Evolutionary conservation across 2,888 invertebrate genomes (phyloP), one percentile per base, ranked within the genome.

Genomic region (Stenchaetothrips biformis): DNA sequence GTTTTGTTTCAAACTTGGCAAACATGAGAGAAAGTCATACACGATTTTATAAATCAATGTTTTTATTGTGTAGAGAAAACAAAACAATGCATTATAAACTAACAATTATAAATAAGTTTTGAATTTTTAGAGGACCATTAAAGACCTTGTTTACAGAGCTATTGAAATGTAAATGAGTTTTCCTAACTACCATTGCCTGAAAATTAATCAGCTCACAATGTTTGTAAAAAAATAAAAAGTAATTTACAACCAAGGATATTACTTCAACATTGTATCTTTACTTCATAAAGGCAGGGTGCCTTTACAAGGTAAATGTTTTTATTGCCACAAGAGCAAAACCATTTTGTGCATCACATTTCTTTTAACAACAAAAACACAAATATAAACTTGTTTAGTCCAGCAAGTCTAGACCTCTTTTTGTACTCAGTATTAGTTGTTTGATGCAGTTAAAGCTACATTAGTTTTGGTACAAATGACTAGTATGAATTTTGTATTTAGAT

Each of bases 381-480:
- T 25, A 11, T 11, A 11, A 74, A 25, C 11, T 25, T 7, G 11
- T 74, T 74, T 25, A 74, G 11, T n/a, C 25, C 9, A 25, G 4
- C 7, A 74, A 21, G 21, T 9, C 9, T 21, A 74, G 25, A 21
- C 67, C 11, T 25, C 8, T 21, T 11, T 59, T 59, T 13, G 18
- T 59, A 13, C 6, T 59, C 16, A 59, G 59, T 18, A 18, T 13
- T 59, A 13, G 67, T 25, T 25, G 11, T 7, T n/a, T n/a, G 21
- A 21, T 67, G 21, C 37, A 37, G 37, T 37, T 37, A 37, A 37
- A 25, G 67, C 67, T 74, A 74, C 9, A 25, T 11, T 74, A 74
- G 25, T 25, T 74, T 74, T 74, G 67, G 67, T 74, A 25, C 67
- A 74, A 11, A 74, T 11, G 67, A 74, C 67, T 74, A 74, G 67